Percentiles rank a stretch among this genome's conserved stretches.
These are phyloP conservation scores for Tetranychus piercei DNA, from an alignment of 2,888 invertebrate species.

Conservation along the genomic window DNA sequence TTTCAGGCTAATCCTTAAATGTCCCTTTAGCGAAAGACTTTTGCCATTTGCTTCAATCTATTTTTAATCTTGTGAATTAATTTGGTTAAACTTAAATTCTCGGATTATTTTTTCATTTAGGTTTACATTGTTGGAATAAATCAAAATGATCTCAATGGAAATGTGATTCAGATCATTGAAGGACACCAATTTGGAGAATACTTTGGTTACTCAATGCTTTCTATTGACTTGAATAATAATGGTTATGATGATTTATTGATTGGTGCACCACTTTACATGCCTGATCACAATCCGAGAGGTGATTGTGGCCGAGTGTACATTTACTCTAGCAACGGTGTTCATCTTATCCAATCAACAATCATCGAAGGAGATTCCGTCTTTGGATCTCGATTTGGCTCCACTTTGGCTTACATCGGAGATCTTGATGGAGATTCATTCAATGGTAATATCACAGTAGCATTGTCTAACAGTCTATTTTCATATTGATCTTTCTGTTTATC, in stretches of 20 bases:
- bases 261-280: slow-evolving; percentile 71
- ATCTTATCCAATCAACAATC: slow-evolving; percentile 29
- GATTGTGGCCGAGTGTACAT: slow-evolving; percentile 84
- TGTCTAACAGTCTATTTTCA: background rate
- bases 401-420: slow-evolving; percentile 69
- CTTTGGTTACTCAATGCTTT: slow-evolving; percentile 74
- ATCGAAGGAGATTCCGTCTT: slow-evolving; percentile 57
- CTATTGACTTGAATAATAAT: slow-evolving; percentile 78
- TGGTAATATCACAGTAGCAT: slow-evolving; percentile 37
- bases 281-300: slow-evolving; percentile 40
- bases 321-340: slow-evolving; percentile 46
- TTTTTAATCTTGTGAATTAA: no score
- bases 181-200: slow-evolving; percentile 86
- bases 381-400: slow-evolving; percentile 69
- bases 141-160: background rate
- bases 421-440: slow-evolving; percentile 79
- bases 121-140: background rate
- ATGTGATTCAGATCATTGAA: slow-evolving; percentile 29
- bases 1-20: no score
- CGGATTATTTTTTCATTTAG: background rate
- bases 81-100: no score
- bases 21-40: no score
- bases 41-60: no score
- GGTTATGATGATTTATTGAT: slow-evolving; percentile 68
- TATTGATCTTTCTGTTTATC: background rate